These are phyloP conservation scores for Cantharis rustica DNA, from an alignment of 2,888 invertebrate species.

Conservation along the genomic window DNA sequence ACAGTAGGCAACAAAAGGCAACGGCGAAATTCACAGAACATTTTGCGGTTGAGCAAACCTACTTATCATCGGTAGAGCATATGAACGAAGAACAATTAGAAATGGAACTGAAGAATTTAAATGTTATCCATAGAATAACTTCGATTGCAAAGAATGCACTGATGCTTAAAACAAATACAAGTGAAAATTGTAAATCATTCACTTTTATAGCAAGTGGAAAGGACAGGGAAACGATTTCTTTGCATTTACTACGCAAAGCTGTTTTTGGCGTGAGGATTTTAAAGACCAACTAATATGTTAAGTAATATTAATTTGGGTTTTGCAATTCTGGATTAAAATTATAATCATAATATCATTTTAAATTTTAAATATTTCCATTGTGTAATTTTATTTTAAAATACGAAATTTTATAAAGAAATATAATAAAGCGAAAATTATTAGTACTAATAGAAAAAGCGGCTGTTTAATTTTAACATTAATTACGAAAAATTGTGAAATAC, in stretches of 20 bases:
- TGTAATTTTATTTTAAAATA: too few relatives aligned
- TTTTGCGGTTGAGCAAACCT: background rate
- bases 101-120: background rate
- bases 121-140: background rate
- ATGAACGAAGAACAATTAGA: background rate
- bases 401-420: too few relatives aligned
- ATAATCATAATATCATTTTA: too few relatives aligned
- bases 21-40: background rate
- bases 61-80: background rate
- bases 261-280: background rate
- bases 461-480: too few relatives aligned
- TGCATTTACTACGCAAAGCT: background rate
- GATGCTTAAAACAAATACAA: background rate
- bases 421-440: too few relatives aligned
- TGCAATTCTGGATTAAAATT: too few relatives aligned
- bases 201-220: constrained; percentile 3
- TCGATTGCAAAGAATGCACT: background rate
- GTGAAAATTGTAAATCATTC: background rate
- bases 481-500: too few relatives aligned
- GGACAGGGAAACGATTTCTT: background rate
- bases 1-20: background rate
- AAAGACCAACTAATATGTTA: background rate
- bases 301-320: too few relatives aligned
- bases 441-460: too few relatives aligned
- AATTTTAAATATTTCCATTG: too few relatives aligned